Conservation (phyloP, 2,888 invertebrate species). For the Cheiracanthium punctorium region DNA sequence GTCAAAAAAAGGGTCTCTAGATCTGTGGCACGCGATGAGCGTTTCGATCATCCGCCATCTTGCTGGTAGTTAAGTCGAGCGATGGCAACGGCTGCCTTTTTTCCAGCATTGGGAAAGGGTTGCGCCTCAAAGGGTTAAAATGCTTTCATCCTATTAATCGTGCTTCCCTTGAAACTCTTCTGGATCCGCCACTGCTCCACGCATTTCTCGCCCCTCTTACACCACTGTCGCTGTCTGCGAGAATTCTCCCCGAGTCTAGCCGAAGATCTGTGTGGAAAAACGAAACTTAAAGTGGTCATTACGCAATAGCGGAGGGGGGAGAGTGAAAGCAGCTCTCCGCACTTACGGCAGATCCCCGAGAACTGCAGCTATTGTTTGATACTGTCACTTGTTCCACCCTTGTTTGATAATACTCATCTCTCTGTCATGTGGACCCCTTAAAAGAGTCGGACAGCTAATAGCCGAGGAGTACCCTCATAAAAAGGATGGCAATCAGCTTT, state of each 20-base stretch:
- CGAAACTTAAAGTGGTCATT: slow-evolving; percentile 8
- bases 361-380: background rate
- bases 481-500: background rate
- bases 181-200: too few relatives aligned
- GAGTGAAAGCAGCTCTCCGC: background rate
- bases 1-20: too few relatives aligned
- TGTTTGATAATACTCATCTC: slow-evolving; percentile 5
- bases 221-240: background rate
- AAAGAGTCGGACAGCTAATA: background rate
- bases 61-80: too few relatives aligned
- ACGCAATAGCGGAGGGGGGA: background rate
- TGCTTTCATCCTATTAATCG: too few relatives aligned
- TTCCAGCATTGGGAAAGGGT: too few relatives aligned
- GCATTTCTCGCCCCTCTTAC: background rate
- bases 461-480: background rate
- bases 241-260: background rate
- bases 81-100: too few relatives aligned
- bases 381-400: background rate
- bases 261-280: background rate
- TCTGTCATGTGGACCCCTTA: background rate
- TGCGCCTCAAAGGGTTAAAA: too few relatives aligned
- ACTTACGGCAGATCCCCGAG: background rate
- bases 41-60: too few relatives aligned
- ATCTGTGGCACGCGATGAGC: too few relatives aligned
- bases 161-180: too few relatives aligned